phyloP scores from a whole-genome alignment of 2,888 invertebrate species.

The Bruchidius siliquastri region DNA sequence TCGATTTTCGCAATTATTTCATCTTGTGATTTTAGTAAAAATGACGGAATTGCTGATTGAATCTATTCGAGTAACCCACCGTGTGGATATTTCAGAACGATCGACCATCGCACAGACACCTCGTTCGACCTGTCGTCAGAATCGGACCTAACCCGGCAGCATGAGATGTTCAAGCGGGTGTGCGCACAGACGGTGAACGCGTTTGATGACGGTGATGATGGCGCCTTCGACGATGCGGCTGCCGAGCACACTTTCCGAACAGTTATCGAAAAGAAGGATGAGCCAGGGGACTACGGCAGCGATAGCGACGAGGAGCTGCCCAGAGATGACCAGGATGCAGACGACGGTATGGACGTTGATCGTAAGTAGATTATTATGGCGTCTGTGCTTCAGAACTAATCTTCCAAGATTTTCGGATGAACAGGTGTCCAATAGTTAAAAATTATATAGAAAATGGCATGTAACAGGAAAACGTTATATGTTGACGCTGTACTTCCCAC shows the following conservation, averaged over 20 bases:
- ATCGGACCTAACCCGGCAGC: conserved; percentile 47
- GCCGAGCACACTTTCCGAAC: conserved; percentile 49
- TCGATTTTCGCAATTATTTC: no score
- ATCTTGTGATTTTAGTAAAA: no score
- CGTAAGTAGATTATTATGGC: conserved; percentile 41
- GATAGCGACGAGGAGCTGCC: conserved; percentile 49
- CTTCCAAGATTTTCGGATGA: no score
- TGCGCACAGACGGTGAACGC: conserved; percentile 44
- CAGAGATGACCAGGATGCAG: conserved; percentile 34
- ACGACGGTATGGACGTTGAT: conserved; percentile 46
- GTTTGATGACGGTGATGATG: conserved; percentile 43
- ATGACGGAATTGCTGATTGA: no score
- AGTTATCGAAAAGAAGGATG: conserved; percentile 47
- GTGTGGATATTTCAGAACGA: conserved; percentile 26
- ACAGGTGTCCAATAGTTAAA: no score
- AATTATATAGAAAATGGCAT: no score
- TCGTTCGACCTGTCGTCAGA: conserved; percentile 48
- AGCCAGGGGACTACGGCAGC: conserved; percentile 46
- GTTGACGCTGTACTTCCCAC: no score
- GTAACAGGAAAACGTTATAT: no score
- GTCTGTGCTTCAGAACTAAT: neutral
- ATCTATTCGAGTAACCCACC: no score
- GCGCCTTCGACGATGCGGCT: conserved; percentile 49
- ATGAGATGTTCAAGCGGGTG: conserved; percentile 61
- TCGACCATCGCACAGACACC: conserved; percentile 40